Conservation (phyloP, 2,888 invertebrate genomes). For the Cryptus viduatorius region DNA sequence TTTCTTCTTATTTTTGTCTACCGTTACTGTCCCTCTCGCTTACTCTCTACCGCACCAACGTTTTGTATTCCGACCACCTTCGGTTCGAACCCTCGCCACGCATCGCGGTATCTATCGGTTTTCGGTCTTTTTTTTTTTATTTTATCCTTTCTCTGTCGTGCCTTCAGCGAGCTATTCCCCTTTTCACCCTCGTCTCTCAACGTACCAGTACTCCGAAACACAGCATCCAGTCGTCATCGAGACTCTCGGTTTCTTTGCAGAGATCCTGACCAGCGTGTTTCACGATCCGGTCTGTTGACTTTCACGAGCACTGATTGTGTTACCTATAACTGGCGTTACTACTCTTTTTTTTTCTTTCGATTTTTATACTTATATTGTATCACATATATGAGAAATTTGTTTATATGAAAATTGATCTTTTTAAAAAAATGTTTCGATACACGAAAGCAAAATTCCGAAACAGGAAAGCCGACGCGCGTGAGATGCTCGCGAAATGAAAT, state of each 20-base stretch:
- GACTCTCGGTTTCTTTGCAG: conserved; percentile 63
- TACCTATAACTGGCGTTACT: conserved; percentile 30
- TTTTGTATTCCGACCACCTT: conserved; percentile 72
- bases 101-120: conserved; percentile 44
- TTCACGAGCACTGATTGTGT: conserved; percentile 63
- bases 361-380: no score
- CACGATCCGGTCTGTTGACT: conserved; percentile 69
- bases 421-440: background rate
- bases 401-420: background rate
- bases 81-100: conserved; percentile 57
- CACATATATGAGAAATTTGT: no score
- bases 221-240: conserved; percentile 74
- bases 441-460: conserved; percentile 29
- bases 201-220: conserved; percentile 28
- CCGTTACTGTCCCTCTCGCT: conserved; percentile 19
- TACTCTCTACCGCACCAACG: conserved; percentile 50
- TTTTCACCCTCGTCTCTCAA: conserved; percentile 38
- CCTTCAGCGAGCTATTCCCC: conserved; percentile 24
- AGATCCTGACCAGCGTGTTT: conserved; percentile 72
- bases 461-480: conserved; percentile 49
- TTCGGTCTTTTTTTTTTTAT: conserved; percentile 3
- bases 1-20: conserved; percentile 39
- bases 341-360: background rate
- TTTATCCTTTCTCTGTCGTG: conserved; percentile 16
- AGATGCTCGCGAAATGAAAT: conserved; percentile 44